These are phyloP conservation scores for Vidua macroura DNA, from an alignment of 2,113 vertebrate species.

Conservation along the genomic window DNA sequence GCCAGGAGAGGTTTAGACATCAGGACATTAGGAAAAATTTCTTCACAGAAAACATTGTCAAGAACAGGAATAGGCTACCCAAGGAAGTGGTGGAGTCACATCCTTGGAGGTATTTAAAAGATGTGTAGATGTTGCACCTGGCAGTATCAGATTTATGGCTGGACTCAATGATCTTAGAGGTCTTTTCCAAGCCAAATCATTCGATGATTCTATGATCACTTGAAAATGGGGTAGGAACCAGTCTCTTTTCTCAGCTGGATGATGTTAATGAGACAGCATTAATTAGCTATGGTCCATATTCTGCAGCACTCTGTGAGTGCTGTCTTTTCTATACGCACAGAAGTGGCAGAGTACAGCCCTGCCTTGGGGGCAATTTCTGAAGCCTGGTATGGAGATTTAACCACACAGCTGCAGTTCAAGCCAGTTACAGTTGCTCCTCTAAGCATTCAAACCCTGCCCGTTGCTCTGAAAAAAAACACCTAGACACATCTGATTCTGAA, in stretches of 20 bases:
- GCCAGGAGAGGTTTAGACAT: not conserved
- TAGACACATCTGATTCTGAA: not conserved
- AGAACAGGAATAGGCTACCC: not conserved
- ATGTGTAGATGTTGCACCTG: not conserved
- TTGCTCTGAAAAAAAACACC: not conserved
- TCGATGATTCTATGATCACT: not conserved
- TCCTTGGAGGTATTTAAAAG: not conserved
- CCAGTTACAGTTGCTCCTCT: not conserved
- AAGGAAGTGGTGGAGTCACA: not conserved
- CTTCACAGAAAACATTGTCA: not conserved
- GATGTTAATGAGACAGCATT: not conserved
- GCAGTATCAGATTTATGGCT: not conserved
- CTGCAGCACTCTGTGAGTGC: not conserved
- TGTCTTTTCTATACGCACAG: not conserved
- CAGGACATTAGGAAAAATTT: not conserved
- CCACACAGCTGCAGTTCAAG: not conserved
- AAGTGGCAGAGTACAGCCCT: not conserved
- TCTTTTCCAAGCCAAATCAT: not conserved
- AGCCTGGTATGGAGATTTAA: not conserved
- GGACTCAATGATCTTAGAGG: not conserved
- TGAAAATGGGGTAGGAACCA: not conserved
- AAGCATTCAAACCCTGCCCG: not conserved
- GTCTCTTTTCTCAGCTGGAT: not conserved
- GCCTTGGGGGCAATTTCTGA: not conserved
- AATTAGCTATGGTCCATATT: not conserved